A percentile compares a stretch with the other conserved stretches of the same genome.
Conservation (phyloP, 1,140 invertebrate genomes). For the Carposina sasakii region DNA sequence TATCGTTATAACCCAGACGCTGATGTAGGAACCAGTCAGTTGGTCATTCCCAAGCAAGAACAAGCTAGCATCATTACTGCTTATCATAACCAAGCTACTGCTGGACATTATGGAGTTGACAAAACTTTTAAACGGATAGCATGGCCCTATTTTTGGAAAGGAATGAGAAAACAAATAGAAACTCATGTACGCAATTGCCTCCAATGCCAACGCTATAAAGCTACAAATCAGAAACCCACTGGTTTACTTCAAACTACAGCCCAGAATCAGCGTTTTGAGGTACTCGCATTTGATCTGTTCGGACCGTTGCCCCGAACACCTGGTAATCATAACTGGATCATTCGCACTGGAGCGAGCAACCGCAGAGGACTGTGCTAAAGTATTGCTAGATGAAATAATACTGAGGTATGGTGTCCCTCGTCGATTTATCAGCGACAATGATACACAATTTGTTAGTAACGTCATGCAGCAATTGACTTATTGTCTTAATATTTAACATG, state of each 20-base stretch:
- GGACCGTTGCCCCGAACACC: constrained; percentile 15
- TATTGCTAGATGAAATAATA: constrained; percentile 15
- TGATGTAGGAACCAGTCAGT: too few species aligned
- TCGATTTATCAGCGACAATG: constrained; percentile 27
- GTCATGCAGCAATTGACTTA: too few species aligned
- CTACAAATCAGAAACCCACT: constrained; percentile 21
- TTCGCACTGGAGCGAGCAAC: constrained; percentile 16
- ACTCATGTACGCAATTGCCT: constrained; percentile 17
- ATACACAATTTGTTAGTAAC: too few species aligned
- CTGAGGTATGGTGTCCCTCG: constrained; percentile 18
- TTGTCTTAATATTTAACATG: too few species aligned
- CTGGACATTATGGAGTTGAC: too few species aligned
- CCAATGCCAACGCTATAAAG: constrained; percentile 20
- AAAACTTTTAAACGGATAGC: too few species aligned
- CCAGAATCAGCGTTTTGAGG: constrained; percentile 17
- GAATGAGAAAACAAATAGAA: too few species aligned
- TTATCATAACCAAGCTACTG: too few species aligned
- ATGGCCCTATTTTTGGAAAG: too few species aligned
- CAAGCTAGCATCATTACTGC: too few species aligned
- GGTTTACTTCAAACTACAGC: constrained; percentile 13
- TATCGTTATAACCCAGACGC: too few species aligned
- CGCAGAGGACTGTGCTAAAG: constrained; percentile 28
- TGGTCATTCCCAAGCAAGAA: too few species aligned
- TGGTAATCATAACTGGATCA: constrained; percentile 21
- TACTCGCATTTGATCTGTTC: constrained; percentile 28